These are phyloP conservation scores for Chloroclystis v-ata DNA, from an alignment of 2,888 invertebrate species.

Conservation along the genomic window DNA sequence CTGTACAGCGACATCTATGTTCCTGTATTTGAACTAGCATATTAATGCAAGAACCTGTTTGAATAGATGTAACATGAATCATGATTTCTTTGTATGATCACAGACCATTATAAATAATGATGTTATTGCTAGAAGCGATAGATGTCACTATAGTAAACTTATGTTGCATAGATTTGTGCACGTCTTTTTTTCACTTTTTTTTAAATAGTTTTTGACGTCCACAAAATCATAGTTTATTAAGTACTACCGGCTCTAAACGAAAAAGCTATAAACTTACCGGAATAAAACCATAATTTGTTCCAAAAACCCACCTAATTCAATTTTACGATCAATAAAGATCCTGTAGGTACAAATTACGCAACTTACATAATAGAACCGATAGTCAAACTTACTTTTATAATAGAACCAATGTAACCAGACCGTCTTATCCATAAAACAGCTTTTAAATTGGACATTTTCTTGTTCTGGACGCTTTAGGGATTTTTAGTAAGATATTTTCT, in stretches of 20 bases:
- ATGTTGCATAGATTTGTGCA: too few species aligned
- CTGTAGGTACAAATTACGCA: conserved; percentile 26
- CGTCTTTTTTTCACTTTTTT: too few species aligned
- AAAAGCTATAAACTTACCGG: too few species aligned
- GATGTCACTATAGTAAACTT: not conserved
- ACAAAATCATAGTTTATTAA: too few species aligned
- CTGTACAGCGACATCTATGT: too few species aligned
- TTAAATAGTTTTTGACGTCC: too few species aligned
- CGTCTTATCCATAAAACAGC: conserved; percentile 6
- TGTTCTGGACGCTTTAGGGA: conserved; percentile 44
- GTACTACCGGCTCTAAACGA: too few species aligned
- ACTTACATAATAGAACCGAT: conserved; percentile 35
- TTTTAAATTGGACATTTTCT: conserved; percentile 28
- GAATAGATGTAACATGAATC: too few species aligned
- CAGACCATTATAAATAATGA: conserved; percentile 25
- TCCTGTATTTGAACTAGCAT: too few species aligned
- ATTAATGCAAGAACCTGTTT: too few species aligned
- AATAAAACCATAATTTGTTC: not conserved
- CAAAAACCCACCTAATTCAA: conserved; percentile 12
- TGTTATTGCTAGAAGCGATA: too few species aligned
- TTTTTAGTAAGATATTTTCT: conserved; percentile 62
- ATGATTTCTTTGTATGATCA: too few species aligned
- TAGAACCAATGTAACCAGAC: conserved; percentile 41
- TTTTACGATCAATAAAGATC: conserved; percentile 16
- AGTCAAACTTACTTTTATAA: conserved; percentile 50